Percentiles rank a stretch among this genome's conserved stretches.
Evolutionary conservation across 2,888 invertebrate species (phyloP).

Genomic region (Dinocampus coccinellae): DNA sequence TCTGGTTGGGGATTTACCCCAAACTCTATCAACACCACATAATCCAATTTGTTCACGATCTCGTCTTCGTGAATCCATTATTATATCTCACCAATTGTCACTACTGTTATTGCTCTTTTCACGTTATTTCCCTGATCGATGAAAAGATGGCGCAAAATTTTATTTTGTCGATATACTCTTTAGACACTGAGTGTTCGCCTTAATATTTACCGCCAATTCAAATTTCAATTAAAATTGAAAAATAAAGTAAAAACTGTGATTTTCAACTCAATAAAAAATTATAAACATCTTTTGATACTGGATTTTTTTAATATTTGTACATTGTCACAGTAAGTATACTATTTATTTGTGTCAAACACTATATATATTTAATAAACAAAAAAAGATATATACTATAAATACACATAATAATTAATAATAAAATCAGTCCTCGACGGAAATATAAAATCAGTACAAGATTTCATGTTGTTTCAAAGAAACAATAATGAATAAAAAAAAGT

Average conservation of each 20-base stretch:
- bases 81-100: neutral
- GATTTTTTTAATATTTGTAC: conserved; percentile 15
- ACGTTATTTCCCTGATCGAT: too few species aligned
- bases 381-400: conserved; percentile 9
- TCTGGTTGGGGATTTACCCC: conserved; percentile 82
- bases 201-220: neutral
- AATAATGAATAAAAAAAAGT: neutral
- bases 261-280: neutral
- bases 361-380: neutral
- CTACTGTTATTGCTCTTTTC: neutral
- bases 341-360: neutral
- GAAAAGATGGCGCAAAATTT: too few species aligned
- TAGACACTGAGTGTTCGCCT: neutral
- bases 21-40: conserved; percentile 77
- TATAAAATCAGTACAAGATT: neutral
- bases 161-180: too few species aligned
- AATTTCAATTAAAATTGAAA: conserved; percentile 5
- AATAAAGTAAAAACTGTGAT: neutral
- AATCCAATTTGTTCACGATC: conserved; percentile 83
- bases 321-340: neutral
- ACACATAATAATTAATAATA: conserved; percentile 2
- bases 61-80: conserved; percentile 77
- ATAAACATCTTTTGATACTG: neutral
- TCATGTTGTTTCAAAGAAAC: neutral
- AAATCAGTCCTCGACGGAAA: neutral